Conservation (phyloP, 2,888 invertebrate genomes). For the Rhamphomyia laevipes region DNA sequence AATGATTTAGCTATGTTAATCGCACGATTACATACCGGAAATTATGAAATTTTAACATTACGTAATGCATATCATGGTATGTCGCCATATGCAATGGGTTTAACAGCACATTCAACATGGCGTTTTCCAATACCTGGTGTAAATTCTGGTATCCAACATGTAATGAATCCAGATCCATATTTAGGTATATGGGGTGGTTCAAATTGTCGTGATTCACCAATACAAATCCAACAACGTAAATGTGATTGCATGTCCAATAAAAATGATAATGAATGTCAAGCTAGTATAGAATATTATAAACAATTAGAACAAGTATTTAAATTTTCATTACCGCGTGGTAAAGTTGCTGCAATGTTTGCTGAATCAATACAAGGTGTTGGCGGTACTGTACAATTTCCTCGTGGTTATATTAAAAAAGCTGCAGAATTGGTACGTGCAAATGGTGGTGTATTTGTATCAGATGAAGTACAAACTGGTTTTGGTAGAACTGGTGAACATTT, state of each 20-base stretch:
- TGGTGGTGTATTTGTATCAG: conserved; percentile 83
- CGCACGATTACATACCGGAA: conserved; percentile 74
- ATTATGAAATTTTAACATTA: conserved; percentile 73
- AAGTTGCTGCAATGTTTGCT: conserved; percentile 80
- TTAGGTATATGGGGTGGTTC: conserved; percentile 83
- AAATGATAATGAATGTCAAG: conserved; percentile 47
- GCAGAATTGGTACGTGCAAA: conserved; percentile 62
- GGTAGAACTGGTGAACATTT: conserved; percentile 87
- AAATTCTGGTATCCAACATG: conserved; percentile 67
- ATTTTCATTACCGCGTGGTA: conserved; percentile 64
- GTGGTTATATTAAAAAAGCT: conserved; percentile 70
- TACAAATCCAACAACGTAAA: conserved; percentile 53
- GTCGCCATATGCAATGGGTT: conserved; percentile 70
- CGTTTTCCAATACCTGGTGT: conserved; percentile 58
- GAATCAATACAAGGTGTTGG: conserved; percentile 97
- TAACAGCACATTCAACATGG: conserved; percentile 70
- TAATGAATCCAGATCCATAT: conserved; percentile 88
- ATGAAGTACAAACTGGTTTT: conserved; percentile 97
- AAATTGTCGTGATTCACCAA: conserved; percentile 75
- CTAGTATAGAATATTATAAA: conserved; percentile 68
- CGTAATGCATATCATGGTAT: conserved; percentile 89
- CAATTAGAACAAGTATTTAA: conserved; percentile 58
- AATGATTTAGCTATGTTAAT: conserved; percentile 88
- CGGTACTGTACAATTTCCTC: conserved; percentile 86
- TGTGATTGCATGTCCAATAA: conserved; percentile 47